These are phyloP conservation scores for Anthoscopus minutus DNA, from an alignment of 2,113 vertebrate species.

Conservation along the genomic window DNA sequence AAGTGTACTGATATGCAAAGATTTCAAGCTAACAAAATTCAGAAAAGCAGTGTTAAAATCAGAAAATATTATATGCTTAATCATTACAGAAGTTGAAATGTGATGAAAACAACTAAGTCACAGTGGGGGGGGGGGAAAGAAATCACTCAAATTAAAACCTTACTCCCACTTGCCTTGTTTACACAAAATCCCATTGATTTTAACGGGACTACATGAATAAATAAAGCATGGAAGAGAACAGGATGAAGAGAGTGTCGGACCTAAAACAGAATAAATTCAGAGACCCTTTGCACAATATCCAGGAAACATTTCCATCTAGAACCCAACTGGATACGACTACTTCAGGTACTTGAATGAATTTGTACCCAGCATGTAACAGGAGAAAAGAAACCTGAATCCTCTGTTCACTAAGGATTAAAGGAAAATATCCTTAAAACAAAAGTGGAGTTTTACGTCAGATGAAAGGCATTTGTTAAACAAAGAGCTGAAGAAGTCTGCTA, in stretches of 20 bases:
- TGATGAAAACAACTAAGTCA: neutral
- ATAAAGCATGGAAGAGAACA: neutral
- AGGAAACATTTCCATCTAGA: neutral
- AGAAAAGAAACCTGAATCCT: neutral
- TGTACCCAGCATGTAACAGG: neutral
- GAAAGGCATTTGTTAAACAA: slow-evolving; percentile 23
- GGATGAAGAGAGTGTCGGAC: neutral
- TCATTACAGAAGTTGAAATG: neutral
- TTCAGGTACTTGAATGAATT: neutral
- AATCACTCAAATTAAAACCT: neutral
- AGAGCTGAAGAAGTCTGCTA: neutral
- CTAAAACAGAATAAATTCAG: neutral
- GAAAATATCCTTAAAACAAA: neutral
- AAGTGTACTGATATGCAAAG: neutral
- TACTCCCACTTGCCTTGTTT: neutral
- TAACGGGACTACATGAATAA: neutral
- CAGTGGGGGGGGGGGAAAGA: too few relatives aligned
- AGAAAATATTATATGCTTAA: neutral
- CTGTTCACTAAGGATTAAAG: neutral
- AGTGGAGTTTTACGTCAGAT: neutral
- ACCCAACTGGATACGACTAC: neutral
- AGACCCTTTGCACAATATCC: neutral
- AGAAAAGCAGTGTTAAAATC: neutral
- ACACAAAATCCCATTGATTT: neutral
- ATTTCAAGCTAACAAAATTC: neutral